Evolutionary conservation across 2,888 invertebrate genomes (phyloP), one percentile per base, ranked within the genome.

Genomic region (Strigamia transsilvanica): DNA sequence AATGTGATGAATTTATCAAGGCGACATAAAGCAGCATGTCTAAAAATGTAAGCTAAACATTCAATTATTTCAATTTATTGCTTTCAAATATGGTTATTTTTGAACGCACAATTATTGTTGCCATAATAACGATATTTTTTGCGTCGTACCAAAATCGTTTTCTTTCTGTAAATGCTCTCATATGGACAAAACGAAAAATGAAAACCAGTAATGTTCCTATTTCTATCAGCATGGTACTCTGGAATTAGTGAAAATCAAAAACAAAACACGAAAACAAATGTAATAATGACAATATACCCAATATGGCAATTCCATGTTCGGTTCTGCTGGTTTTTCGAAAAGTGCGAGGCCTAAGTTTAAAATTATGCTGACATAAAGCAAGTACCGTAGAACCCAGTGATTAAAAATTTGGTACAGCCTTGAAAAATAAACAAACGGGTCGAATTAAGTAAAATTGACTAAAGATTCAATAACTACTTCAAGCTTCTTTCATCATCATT

Each of bases 251-350:
- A 73, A 83, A n/a, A n/a, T 12, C 6, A 42, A 13, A 81, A 66
- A 27, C 41, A 18, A 34, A 21, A 2, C 15, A 18, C 18, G 34
- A 38, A 0, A n/a, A 21, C 34, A 77, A 77, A 34, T 5, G 23
- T 10, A 77, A 13, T 12, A 10, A 23, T 15, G n/a, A n/a, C 10
- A 27, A 4, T n/a, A 4, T 81, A 88, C 88, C 87, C 87, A 88
- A 81, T 85, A 86, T 21, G 88, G 88, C 13, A 87, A 82, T 21
- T 84, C 85, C 82, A 86, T 85, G 23, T 86, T 86, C 51, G 84
- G 83, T 12, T 87, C 85, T n/a, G 88, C 87, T n/a, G 88, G 88
- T 79, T 86, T 85, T 84, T 89, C 89, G 85, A 88, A 87, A 18
- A 88, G 73, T 6, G 88, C 88, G 78, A 89, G 84, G 10, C 84